Percentiles rank a stretch among this genome's conserved stretches.
Conservation (phyloP, 2,797 vertebrate genomes). For the Galaxias olidus region DNA sequence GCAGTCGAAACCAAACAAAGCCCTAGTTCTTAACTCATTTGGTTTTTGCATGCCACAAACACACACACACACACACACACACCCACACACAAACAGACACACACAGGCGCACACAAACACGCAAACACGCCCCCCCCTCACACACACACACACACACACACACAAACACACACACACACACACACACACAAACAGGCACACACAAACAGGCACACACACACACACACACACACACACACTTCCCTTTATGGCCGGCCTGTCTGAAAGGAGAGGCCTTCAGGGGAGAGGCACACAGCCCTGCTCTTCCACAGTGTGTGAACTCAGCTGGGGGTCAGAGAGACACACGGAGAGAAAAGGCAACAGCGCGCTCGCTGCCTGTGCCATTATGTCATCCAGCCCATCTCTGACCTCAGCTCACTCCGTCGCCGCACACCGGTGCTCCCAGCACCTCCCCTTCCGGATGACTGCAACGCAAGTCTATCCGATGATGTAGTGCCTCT, state of each 20-base stretch:
- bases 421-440: slow-evolving; percentile 39
- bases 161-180: background rate
- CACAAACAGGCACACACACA: background rate
- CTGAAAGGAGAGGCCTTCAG: no score
- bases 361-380: slow-evolving; percentile 39
- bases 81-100: slow-evolving; percentile 9
- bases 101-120: slow-evolving; percentile 10
- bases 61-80: slow-evolving; percentile 6
- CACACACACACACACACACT: slow-evolving; percentile 13
- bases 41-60: background rate
- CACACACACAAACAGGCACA: no score
- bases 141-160: slow-evolving; percentile 15
- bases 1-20: background rate
- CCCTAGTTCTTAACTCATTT: background rate
- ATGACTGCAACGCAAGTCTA: slow-evolving; percentile 58
- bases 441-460: slow-evolving; percentile 41
- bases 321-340: no score
- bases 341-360: no score
- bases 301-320: no score
- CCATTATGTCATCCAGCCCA: slow-evolving; percentile 61
- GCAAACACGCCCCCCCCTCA: no score
- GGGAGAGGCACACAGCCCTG: no score
- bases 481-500: slow-evolving; percentile 51
- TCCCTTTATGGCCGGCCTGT: slow-evolving; percentile 10
- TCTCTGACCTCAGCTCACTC: slow-evolving; percentile 58